Evolutionary conservation across 1,140 invertebrate genomes (phyloP).

Genomic region (Batillaria attramentaria): DNA sequence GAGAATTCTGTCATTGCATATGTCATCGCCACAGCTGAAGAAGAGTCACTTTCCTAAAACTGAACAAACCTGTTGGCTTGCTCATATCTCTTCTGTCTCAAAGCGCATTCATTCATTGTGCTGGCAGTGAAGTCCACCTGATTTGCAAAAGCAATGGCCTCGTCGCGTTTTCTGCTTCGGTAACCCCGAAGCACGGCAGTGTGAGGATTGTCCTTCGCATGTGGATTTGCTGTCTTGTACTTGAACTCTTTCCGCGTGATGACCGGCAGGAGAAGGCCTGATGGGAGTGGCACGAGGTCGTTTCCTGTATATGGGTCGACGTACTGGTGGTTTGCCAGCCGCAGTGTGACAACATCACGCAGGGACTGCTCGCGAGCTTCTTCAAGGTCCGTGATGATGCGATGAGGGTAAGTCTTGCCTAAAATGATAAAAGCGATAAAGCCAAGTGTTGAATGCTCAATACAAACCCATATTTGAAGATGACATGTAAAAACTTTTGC

Average conservation of each 20-base stretch:
- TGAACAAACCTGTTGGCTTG: not conserved
- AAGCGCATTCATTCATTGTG: conserved; percentile 13
- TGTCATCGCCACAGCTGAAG: conserved; percentile 2
- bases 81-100: conserved; percentile 6
- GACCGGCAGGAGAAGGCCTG: conserved; percentile 8
- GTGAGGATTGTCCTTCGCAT: conserved; percentile 20
- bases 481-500: too few relatives aligned
- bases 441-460: too few relatives aligned
- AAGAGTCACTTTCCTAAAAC: too few relatives aligned
- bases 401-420: conserved; percentile 10
- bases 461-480: too few relatives aligned
- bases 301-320: conserved; percentile 13
- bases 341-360: not conserved
- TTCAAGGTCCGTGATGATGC: conserved; percentile 13
- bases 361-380: conserved; percentile 12
- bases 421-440: too few relatives aligned
- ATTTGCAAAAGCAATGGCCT: conserved; percentile 19
- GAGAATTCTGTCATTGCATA: too few relatives aligned
- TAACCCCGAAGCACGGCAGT: conserved; percentile 10
- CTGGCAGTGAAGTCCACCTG: conserved; percentile 21
- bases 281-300: conserved; percentile 6
- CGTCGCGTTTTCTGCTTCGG: conserved; percentile 7
- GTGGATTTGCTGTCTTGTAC: conserved; percentile 10
- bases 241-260: conserved; percentile 14
- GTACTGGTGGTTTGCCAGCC: conserved; percentile 1